Base-by-base conservation (phyloP, 2,797 vertebrate species). In the Enteromius treurensis region DNA sequence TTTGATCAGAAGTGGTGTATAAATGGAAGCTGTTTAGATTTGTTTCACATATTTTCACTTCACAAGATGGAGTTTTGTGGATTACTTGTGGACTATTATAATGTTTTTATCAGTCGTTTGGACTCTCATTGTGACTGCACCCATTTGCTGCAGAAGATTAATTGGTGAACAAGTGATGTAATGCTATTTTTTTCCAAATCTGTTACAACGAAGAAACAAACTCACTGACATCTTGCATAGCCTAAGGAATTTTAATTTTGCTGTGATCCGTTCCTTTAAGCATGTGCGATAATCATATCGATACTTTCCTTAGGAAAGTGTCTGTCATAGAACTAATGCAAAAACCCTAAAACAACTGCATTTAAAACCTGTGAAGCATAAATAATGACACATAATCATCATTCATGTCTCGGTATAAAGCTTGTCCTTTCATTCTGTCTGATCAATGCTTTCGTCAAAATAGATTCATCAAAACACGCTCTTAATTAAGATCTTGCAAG, bases 401-500 rank as follows among this genome's bases (percentile, higher is more conserved):
- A 23, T 76, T 67, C 21, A 60, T 37, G 53, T 60, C 21, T 60
- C 23, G 58, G 58, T 26, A 60, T 37, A 4, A 49, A 32, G 47
- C 4, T 14, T 60, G 64, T 58, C 13, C 81, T 77, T 83, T 71
- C 51, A 17, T 76, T 77, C 47, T 0, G 40, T 83, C 40, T 60
- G 40, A 77, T 83, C 71, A 55, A 42, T 77, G 34, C 49, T 82
- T 68, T 45, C 0, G 11, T 15, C 32, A 62, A 83, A 78, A 78
- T 71, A 83, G 75, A 78, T 71, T 71, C 14, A 70, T 83, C 65
- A 62, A 71, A 82, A 78, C 53, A 37, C 17, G 14, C 75, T 71
- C 82, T 70, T 71, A 70, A 83, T 83, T 62, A 83, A 78, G 65
- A 78, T 71, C 65, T 62, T 83, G 68, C 74, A 83, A 83, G 64